These are phyloP conservation scores for Rattus rattus DNA, from an alignment of 2,113 vertebrate species.

Conservation along the genomic window DNA sequence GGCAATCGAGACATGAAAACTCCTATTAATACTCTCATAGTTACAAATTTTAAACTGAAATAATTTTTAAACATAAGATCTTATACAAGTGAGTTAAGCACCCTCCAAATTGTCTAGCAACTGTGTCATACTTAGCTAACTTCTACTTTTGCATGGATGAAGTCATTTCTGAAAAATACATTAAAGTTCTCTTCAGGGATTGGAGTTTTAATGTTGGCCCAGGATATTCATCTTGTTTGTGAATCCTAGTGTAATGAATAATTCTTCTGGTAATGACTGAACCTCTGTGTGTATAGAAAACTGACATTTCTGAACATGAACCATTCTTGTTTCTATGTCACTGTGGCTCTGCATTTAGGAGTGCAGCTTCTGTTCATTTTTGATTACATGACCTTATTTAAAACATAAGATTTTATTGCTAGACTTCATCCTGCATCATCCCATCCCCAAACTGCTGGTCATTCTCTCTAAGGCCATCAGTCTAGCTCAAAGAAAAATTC, in stretches of 20 bases:
- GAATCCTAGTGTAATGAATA: slow-evolving; percentile 78
- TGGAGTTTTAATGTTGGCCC: slow-evolving; percentile 59
- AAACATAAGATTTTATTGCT: slow-evolving; percentile 43
- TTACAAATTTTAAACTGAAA: slow-evolving; percentile 6
- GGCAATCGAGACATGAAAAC: not conserved
- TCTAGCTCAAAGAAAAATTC: slow-evolving; percentile 34
- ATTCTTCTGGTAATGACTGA: slow-evolving; percentile 81
- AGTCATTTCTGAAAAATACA: slow-evolving; percentile 64
- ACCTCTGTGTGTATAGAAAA: slow-evolving; percentile 83
- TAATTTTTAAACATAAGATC: slow-evolving; percentile 33
- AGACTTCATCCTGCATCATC: slow-evolving; percentile 29
- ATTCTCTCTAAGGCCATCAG: not conserved
- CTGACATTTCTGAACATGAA: slow-evolving; percentile 80
- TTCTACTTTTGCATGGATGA: slow-evolving; percentile 61
- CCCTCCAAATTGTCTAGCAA: not conserved
- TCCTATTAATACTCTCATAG: not conserved
- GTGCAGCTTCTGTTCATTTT: slow-evolving; percentile 78
- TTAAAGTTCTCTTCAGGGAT: slow-evolving; percentile 59
- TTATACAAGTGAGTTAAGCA: slow-evolving; percentile 1
- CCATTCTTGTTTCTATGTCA: slow-evolving; percentile 76
- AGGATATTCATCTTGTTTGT: slow-evolving; percentile 75
- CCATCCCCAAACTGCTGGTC: not conserved
- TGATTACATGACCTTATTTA: slow-evolving; percentile 74
- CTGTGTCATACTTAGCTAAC: slow-evolving; percentile 22
- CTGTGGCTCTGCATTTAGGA: slow-evolving; percentile 77